Conservation (phyloP, 2,888 invertebrate genomes). For the Poecilus cupreus region DNA sequence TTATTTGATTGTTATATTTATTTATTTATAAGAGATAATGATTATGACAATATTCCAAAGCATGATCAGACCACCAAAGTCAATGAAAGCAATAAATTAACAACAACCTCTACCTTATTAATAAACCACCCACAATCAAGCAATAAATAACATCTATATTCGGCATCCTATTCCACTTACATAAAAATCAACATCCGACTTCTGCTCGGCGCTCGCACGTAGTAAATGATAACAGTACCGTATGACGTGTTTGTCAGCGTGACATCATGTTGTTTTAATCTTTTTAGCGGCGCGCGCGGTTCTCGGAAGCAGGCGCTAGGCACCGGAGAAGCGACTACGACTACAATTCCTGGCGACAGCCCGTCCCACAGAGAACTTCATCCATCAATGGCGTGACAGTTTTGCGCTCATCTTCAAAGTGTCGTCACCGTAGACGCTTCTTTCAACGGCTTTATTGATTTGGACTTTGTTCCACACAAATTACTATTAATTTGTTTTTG, state of each 20-base stretch:
- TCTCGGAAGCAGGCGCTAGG: background rate
- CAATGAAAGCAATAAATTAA: background rate
- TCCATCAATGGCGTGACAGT: background rate
- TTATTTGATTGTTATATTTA: too few species aligned
- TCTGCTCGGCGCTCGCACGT: background rate
- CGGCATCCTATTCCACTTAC: background rate
- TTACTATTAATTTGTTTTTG: too few species aligned
- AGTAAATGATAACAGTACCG: conserved; percentile 31
- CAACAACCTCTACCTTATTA: background rate
- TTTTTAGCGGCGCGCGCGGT: background rate
- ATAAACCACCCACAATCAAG: background rate
- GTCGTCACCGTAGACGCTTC: too few species aligned
- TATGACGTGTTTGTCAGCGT: conserved; percentile 23
- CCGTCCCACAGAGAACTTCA: background rate
- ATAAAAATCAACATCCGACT: background rate
- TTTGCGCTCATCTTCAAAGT: background rate
- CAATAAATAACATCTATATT: background rate
- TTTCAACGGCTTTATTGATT: too few species aligned
- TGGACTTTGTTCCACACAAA: too few species aligned
- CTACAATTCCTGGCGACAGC: background rate
- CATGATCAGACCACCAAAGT: background rate
- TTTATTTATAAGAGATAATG: too few species aligned
- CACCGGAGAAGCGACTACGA: background rate
- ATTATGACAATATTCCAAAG: too few species aligned
- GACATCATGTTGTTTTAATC: conserved; percentile 41